Conservation (phyloP, 2,113 vertebrate genomes). For the Dromaius novaehollandiae region DNA sequence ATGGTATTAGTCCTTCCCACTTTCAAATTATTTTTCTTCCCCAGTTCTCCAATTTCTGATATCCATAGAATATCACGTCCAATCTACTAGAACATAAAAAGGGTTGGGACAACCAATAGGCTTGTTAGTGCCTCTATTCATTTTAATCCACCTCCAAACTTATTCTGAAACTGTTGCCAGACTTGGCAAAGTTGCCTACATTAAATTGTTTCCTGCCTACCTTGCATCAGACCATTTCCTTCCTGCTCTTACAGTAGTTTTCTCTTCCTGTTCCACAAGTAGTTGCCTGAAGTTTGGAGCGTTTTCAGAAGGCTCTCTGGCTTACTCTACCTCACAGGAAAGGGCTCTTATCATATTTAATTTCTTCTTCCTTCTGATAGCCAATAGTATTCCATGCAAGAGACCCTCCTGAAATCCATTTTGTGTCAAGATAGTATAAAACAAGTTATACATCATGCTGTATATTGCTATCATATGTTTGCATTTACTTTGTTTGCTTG, state of each 20-base stretch:
- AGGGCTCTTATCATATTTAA: neutral
- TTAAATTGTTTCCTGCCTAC: neutral
- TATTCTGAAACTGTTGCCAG: neutral
- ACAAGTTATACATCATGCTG: neutral
- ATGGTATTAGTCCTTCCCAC: neutral
- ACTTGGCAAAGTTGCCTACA: neutral
- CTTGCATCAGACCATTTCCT: neutral
- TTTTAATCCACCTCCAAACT: neutral
- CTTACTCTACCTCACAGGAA: neutral
- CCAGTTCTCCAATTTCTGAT: neutral
- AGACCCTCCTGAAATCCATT: neutral
- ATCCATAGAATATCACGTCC: neutral
- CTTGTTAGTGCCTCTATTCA: neutral
- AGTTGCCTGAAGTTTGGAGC: neutral
- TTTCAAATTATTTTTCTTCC: neutral
- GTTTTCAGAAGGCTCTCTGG: neutral
- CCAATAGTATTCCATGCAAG: neutral
- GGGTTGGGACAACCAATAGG: neutral
- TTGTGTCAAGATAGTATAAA: neutral
- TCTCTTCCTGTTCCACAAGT: neutral
- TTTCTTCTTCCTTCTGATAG: neutral
- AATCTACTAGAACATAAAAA: neutral
- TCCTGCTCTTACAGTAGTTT: neutral
- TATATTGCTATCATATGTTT: neutral
- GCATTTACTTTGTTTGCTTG: neutral